Conservation (phyloP, 2,113 vertebrate species). For the Anseranas semipalmata region DNA sequence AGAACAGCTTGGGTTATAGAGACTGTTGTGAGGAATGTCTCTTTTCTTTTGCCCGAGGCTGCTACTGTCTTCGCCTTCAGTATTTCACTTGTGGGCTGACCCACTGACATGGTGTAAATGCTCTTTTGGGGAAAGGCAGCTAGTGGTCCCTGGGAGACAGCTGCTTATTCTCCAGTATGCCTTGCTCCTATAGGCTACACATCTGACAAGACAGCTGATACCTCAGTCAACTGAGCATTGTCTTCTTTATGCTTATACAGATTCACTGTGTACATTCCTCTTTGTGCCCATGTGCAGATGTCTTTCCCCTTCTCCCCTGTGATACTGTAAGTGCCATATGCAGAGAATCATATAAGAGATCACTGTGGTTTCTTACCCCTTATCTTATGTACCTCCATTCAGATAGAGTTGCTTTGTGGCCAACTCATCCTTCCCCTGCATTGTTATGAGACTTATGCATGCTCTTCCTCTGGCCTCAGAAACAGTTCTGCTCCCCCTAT, state of each 20-base stretch:
- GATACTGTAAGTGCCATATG: neutral
- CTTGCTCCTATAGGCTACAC: neutral
- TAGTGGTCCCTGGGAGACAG: slow-evolving; percentile 13
- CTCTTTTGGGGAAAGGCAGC: neutral
- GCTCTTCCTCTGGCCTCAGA: neutral
- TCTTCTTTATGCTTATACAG: neutral
- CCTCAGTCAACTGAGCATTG: neutral
- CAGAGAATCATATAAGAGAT: neutral
- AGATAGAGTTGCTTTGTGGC: neutral
- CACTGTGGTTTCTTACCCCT: neutral
- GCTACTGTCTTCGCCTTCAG: neutral
- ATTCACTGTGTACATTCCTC: neutral
- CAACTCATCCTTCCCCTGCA: neutral
- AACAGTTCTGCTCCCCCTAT: neutral
- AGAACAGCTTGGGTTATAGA: neutral
- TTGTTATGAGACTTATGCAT: neutral
- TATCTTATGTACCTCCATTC: neutral
- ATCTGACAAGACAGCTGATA: neutral
- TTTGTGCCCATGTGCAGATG: neutral
- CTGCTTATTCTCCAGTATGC: neutral
- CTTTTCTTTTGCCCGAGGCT: neutral
- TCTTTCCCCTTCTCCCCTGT: neutral
- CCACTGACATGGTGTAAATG: neutral
- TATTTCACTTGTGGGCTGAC: slow-evolving; percentile 2
- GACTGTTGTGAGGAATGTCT: neutral